Evolutionary conservation across 2,888 invertebrate species (phyloP).

Genomic region (Bellardia bayeri): DNA sequence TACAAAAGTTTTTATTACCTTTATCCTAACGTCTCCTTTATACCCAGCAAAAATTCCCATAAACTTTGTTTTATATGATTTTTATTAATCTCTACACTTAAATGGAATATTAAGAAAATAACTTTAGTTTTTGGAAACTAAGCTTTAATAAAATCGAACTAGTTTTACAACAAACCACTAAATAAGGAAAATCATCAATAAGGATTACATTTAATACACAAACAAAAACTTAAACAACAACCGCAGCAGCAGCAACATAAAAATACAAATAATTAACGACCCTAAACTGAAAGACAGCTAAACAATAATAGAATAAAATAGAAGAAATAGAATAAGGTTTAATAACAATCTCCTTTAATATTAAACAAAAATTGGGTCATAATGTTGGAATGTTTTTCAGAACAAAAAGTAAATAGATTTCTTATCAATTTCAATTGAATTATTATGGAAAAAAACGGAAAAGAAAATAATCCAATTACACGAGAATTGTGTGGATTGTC

Average conservation of each 20-base stretch:
- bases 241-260: background rate
- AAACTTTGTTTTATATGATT: constrained; percentile 32
- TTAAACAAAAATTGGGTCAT: background rate
- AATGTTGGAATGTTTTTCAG: background rate
- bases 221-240: too few species aligned
- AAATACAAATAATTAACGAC: background rate
- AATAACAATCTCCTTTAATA: background rate
- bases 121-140: background rate
- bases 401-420: background rate
- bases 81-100: constrained; percentile 39
- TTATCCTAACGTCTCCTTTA: background rate
- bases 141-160: background rate
- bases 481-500: background rate
- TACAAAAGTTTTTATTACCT: background rate
- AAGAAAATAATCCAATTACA: background rate
- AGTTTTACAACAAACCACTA: background rate
- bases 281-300: background rate
- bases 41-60: background rate
- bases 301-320: background rate
- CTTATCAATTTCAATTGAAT: background rate
- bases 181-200: background rate
- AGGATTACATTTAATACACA: background rate
- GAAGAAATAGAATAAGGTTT: background rate
- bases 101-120: constrained; percentile 3
- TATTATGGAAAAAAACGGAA: background rate